Evolutionary conservation across 2,888 invertebrate species (phyloP), one percentile per base, ranked within the genome.

Genomic region (Megalurothrips usitatus): DNA sequence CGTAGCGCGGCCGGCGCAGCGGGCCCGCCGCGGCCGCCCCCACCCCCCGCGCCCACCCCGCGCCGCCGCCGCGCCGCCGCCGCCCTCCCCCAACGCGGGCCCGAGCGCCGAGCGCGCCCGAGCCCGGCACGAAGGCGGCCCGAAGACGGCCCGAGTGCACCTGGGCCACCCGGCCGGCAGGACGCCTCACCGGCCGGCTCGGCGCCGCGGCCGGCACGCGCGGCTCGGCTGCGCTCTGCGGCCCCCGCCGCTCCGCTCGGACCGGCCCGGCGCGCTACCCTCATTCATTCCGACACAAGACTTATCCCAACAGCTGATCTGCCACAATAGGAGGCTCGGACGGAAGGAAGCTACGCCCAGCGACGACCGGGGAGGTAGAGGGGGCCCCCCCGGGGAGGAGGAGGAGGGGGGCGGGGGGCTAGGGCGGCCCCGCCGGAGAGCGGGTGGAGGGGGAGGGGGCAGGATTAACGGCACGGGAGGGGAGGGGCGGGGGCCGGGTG

Each of bases 291-390:
- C 68, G 58, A 58, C 58, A 58, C 58, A 58, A 19, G 58, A 58
- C 26, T 75, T 75, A 75, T 75, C 68, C 68, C 68, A 75, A 75
- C 68, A 75, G 68, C 68, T 75, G 68, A 75, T 75, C 68, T 75
- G 68, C 68, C 68, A 75, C 68, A 75, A 75, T 75, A 75, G 68
- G 68, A 75, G 68, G 26, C 68, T 75, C 68, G 23, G 68, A 75
- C 68, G 68, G 68, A 75, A 75, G 68, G 68, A 75, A 75, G 68
- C 68, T 12, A 12, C 58, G 58, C 58, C 58, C 12, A n/a, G 14
- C 19, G 17, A n/a, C 17, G 58, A n/a, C 19, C 12, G 19, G 58
- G 58, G 58, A 6, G 58, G 58, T 12, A 52, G 52, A 17, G 52
- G 52, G 19, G 52, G 58, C 19, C 58, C 17, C 58, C 17, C 58